Evolutionary conservation across 2,888 invertebrate genomes (phyloP).

Genomic region (Galerucella nymphaeae): DNA sequence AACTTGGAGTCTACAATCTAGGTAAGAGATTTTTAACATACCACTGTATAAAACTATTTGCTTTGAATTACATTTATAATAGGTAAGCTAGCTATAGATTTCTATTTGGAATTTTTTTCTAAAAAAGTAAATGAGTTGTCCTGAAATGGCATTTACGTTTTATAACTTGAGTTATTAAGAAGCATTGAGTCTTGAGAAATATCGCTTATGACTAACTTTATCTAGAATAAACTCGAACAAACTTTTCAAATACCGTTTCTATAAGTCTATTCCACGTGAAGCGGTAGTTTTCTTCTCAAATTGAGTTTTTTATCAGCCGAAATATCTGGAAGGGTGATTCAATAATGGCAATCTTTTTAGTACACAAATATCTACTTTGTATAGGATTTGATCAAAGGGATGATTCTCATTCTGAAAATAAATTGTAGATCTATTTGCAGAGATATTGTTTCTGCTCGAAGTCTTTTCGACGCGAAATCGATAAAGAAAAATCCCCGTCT

Average conservation of each 20-base stretch:
- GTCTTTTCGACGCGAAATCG: conserved; percentile 20
- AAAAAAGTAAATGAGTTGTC: background rate
- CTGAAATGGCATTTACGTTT: too few relatives aligned
- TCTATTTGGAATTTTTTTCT: background rate
- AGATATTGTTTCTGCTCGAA: conserved; percentile 59
- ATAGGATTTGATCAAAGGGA: conserved; percentile 57
- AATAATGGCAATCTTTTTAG: conserved; percentile 59
- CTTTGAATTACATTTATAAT: too few relatives aligned
- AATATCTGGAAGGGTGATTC: conserved; percentile 51
- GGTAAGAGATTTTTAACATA: too few relatives aligned
- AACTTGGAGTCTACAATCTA: too few relatives aligned
- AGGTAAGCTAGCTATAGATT: background rate
- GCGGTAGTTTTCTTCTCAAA: conserved; percentile 47
- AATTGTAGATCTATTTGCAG: conserved; percentile 57
- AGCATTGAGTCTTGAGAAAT: too few relatives aligned
- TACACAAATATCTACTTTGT: conserved; percentile 59
- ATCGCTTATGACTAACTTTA: background rate
- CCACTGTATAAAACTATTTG: too few relatives aligned
- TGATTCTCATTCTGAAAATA: conserved; percentile 55
- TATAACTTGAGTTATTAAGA: too few relatives aligned
- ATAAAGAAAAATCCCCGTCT: conserved; percentile 15
- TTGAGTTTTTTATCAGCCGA: conserved; percentile 58
- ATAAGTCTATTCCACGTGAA: conserved; percentile 12
- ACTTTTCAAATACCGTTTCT: conserved; percentile 15
- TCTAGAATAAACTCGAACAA: background rate